Evolutionary conservation across 2,888 invertebrate genomes (phyloP).

Genomic region (Silvanus unidentatus): DNA sequence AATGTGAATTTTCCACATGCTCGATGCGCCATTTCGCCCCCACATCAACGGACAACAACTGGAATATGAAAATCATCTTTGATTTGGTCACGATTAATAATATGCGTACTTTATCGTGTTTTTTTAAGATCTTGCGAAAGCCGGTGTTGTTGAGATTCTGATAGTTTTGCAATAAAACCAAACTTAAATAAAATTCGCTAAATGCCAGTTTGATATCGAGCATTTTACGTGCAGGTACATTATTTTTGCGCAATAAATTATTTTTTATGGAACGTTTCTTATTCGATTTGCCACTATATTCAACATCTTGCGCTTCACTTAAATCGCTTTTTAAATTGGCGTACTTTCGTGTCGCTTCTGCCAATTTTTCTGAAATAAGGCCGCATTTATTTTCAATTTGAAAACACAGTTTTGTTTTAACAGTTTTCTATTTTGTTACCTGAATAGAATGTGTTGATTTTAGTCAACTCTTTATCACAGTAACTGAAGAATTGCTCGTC

Average conservation of each 20-base stretch:
- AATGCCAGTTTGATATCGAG: slow-evolving; percentile 95
- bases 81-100: not conserved
- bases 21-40: slow-evolving; percentile 91
- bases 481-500: slow-evolving; percentile 94
- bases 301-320: slow-evolving; percentile 45
- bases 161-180: slow-evolving; percentile 95
- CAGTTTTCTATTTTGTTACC: slow-evolving; percentile 49
- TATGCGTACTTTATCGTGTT: slow-evolving; percentile 95
- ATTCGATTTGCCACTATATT: slow-evolving; percentile 35
- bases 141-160: slow-evolving; percentile 98
- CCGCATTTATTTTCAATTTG: not conserved
- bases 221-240: slow-evolving; percentile 67
- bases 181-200: slow-evolving; percentile 95
- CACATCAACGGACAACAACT: slow-evolving; percentile 74
- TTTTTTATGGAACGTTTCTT: slow-evolving; percentile 34
- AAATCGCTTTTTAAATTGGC: slow-evolving; percentile 85
- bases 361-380: slow-evolving; percentile 28
- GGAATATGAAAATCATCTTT: too few species aligned
- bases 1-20: slow-evolving; percentile 89
- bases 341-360: slow-evolving; percentile 81
- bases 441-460: slow-evolving; percentile 96
- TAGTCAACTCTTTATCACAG: slow-evolving; percentile 90
- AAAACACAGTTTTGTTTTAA: not conserved
- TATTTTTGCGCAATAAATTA: slow-evolving; percentile 43
- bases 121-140: slow-evolving; percentile 97